Evolutionary conservation across 2,888 invertebrate genomes (phyloP).

Genomic region (Chouioia cunea): DNA sequence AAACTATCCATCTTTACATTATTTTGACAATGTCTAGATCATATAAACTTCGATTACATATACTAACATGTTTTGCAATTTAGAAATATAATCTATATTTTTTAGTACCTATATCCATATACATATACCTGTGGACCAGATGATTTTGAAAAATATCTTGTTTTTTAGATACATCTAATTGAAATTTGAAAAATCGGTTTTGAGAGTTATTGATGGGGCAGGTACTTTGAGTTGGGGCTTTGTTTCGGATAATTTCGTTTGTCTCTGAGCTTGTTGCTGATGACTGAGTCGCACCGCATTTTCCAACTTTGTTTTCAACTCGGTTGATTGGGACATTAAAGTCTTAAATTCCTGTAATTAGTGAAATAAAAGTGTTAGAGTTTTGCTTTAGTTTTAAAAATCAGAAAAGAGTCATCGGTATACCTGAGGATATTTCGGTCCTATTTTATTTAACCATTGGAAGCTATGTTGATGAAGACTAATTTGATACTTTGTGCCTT

Average conservation of each 20-base stretch:
- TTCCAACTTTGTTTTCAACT: slow-evolving; percentile 86
- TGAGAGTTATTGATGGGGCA: slow-evolving; percentile 87
- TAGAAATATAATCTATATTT: slow-evolving; percentile 23
- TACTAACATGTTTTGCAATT: slow-evolving; percentile 33
- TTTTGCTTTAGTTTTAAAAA: background rate
- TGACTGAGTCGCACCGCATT: slow-evolving; percentile 82
- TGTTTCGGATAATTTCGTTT: slow-evolving; percentile 63
- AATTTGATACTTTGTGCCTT: slow-evolving; percentile 75
- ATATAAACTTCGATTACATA: slow-evolving; percentile 24
- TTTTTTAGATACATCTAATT: slow-evolving; percentile 69
- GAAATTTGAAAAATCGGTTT: slow-evolving; percentile 96
- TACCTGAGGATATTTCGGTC: slow-evolving; percentile 91
- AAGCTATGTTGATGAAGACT: slow-evolving; percentile 90
- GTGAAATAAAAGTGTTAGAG: slow-evolving; percentile 9
- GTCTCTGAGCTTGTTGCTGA: slow-evolving; percentile 74
- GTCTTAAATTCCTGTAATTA: slow-evolving; percentile 84
- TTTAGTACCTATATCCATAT: slow-evolving; percentile 29
- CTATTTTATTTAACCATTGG: slow-evolving; percentile 90
- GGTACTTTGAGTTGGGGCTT: slow-evolving; percentile 64
- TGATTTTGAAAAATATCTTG: slow-evolving; percentile 9
- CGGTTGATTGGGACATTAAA: slow-evolving; percentile 86
- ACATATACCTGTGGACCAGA: slow-evolving; percentile 20
- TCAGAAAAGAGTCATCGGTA: slow-evolving; percentile 11
- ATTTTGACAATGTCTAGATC: slow-evolving; percentile 35
- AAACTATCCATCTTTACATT: slow-evolving; percentile 31